Evolutionary conservation across 2,797 vertebrate species (phyloP), one percentile per base, ranked within the genome.

Genomic region (Onychomys leucogaster): DNA sequence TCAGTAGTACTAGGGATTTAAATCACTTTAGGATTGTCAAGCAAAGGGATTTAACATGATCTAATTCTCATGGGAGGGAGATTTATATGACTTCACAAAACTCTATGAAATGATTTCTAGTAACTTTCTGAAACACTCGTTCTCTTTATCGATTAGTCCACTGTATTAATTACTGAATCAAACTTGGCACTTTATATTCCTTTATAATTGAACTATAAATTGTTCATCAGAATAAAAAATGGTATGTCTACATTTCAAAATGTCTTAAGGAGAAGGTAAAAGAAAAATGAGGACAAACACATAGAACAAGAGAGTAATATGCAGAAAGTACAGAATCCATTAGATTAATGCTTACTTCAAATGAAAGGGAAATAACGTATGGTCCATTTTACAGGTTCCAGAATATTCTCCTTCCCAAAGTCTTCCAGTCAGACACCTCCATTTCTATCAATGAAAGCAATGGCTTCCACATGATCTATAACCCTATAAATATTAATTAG

Each of bases 391-490:
- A 87, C 1, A 89, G 37, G 57, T 25, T 92, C 46, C 61, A 27
- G 5, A 96, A 94, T 93, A 83, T 13, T 89, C 34, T 67, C 14
- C 27, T 75, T 21, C 96, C 63, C 83, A 94, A 91, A 95, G 73
- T 32, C 69, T 57, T 49, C 25, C 91, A 34, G 82, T 49, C 77
- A 92, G n/a, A 89, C 76, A 6, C 14, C 49, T 61, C 86, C 65
- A 71, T 73, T 93, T 93, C 52, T 85, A 80, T 73, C 34, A 90
- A 23, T n/a, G 29, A 90, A 59, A 49, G 43, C 19, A 93, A 87
- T 2, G 61, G 1, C 13, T 91, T 55, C 61, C 76, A 55, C 69
- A 6, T 80, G 55, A 92, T 49, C 87, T 88, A 19, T 95, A 95
- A 81, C 10, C 34, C 65, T 73, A 76, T 6, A 96, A 91, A 69